Percentiles rank a stretch among this genome's conserved stretches.
Evolutionary conservation across 2,888 invertebrate genomes (phyloP).

Genomic region (Pollenia griseotomentosa): DNA sequence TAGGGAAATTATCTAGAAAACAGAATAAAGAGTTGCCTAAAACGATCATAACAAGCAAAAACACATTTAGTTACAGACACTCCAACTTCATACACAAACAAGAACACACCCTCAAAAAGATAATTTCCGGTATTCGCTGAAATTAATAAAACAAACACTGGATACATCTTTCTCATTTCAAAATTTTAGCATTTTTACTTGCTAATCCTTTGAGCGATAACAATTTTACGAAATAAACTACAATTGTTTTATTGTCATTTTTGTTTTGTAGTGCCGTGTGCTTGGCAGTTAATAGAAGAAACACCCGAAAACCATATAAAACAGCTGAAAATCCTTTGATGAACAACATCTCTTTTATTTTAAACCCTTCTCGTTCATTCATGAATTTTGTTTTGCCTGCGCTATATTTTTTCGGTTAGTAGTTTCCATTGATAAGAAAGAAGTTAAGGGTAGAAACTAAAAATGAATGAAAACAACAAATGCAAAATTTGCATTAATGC

Average conservation of each 20-base stretch:
- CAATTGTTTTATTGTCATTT: constrained; percentile 53
- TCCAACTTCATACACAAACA: neutral
- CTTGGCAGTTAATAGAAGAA: neutral
- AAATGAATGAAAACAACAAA: constrained; percentile 53
- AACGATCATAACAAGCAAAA: constrained; percentile 58
- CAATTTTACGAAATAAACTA: neutral
- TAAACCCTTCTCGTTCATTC: constrained; percentile 30
- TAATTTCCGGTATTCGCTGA: constrained; percentile 64
- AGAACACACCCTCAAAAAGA: constrained; percentile 43
- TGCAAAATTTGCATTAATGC: constrained; percentile 52
- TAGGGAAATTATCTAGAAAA: constrained; percentile 26
- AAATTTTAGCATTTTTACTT: constrained; percentile 27
- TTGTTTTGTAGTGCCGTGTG: constrained; percentile 21
- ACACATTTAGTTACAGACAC: constrained; percentile 16
- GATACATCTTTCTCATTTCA: neutral
- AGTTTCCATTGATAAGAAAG: constrained; percentile 54
- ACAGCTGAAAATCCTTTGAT: constrained; percentile 59
- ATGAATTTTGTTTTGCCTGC: constrained; percentile 24
- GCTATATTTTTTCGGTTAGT: constrained; percentile 42
- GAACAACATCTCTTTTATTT: constrained; percentile 4
- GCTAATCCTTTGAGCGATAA: constrained; percentile 61
- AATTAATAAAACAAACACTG: constrained; percentile 28
- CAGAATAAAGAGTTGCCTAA: constrained; percentile 44
- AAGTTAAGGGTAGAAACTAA: constrained; percentile 39
- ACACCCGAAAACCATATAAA: constrained; percentile 35